Evolutionary conservation across 2,113 vertebrate genomes (phyloP), one percentile per base, ranked within the genome.

Genomic region (Grammomys dolichurus): DNA sequence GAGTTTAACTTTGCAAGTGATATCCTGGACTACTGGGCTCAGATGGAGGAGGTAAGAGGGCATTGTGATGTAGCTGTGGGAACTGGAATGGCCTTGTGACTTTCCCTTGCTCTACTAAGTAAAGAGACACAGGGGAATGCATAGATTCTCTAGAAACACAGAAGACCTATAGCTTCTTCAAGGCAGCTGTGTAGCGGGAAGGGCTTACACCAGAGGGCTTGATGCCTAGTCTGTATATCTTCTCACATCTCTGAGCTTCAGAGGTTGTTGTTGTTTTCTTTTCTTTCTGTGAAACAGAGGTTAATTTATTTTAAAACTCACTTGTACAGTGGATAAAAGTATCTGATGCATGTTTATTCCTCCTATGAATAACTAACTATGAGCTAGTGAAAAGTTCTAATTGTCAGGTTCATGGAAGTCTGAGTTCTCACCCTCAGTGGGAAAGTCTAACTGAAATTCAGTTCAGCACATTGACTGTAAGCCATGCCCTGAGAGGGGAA

Each of bases 1-100:
- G 97, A 98, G 93, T 99, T 99, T 76, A 99, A 99, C 97, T 99
- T 99, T 97, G 99, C 99, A 43, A 98, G 96, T 46, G 98, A 99
- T 69, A 98, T 99, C 2, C n/a, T 99, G 63, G 99, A 99, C 92
- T 98, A 98, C 65, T 99, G 99, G 99, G 96, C 99, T 87, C 98
- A 98, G 28, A 98, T 98, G 85, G 99, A 99, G 97, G 99, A 99
- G 99, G 99, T 99, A 89, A 96, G 91, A 33, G 78, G n/a, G 3
- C 10, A 0, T 43, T 20, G 20, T n/a, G 48, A 26, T n/a, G 17
- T 11, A 24, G 33, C 46, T 19, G 12, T 5, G 26, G 48, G 33
- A 40, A 43, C 2, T 51, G 20, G 14, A 16, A 7, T 31, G 20
- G 22, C 36, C 24, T 93, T 26, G 14, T 51, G 40, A n/a, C 16